Evolutionary conservation across 2,797 vertebrate genomes (phyloP).

Genomic region (Onychomys leucogaster): DNA sequence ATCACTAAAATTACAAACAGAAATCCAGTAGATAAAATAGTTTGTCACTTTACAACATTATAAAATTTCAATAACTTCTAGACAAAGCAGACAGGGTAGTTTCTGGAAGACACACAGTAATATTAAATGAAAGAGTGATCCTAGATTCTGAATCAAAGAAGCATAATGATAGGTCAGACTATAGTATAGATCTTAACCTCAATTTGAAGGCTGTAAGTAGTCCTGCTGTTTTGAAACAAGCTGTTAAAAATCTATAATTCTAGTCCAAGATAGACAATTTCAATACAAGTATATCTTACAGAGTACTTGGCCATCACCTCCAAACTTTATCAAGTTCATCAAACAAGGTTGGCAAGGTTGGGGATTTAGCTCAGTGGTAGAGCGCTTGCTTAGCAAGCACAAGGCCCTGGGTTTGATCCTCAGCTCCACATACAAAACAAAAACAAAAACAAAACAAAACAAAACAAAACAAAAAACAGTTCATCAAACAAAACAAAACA

Average conservation of each 20-base stretch:
- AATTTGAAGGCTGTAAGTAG: not conserved
- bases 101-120: not conserved
- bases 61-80: not conserved
- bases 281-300: not conserved
- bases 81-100: not conserved
- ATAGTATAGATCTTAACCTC: not conserved
- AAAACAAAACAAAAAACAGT: no score
- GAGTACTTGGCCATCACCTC: not conserved
- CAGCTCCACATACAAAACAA: no score
- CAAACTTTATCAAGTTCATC: not conserved
- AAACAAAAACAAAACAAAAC: no score
- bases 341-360: no score
- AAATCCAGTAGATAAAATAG: not conserved
- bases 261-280: not conserved
- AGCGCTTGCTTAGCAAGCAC: no score
- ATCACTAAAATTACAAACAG: not conserved
- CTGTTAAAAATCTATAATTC: not conserved
- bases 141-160: not conserved
- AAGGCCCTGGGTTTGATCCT: no score
- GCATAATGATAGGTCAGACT: not conserved
- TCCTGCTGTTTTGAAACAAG: not conserved
- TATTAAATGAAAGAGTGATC: not conserved
- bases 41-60: not conserved
- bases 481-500: no score
- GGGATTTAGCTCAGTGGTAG: no score